Conservation (phyloP, 2,113 vertebrate genomes). For the Rhodinocichla rosea region DNA sequence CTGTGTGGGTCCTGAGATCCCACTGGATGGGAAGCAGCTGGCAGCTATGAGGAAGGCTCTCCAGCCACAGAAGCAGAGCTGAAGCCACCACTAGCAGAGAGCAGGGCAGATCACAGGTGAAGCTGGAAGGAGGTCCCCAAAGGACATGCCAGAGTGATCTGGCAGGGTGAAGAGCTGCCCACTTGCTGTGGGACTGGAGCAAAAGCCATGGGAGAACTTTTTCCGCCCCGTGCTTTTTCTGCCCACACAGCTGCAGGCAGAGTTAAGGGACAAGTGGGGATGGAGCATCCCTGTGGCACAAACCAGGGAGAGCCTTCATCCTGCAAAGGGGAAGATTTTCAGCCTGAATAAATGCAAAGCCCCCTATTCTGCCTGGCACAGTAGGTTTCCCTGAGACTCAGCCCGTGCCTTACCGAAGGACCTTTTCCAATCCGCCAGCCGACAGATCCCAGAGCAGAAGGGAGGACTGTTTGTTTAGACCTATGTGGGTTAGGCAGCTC, state of each 20-base stretch:
- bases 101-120: not conserved
- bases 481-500: slow-evolving; percentile 62
- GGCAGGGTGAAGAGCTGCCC: not conserved
- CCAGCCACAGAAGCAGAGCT: not conserved
- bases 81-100: not conserved
- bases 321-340: not conserved
- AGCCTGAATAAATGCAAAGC: slow-evolving; percentile 6
- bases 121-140: not conserved
- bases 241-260: not conserved
- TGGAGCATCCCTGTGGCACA: not conserved
- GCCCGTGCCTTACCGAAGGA: not conserved
- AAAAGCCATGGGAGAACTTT: not conserved
- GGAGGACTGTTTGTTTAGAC: slow-evolving; percentile 57
- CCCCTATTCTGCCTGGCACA: not conserved
- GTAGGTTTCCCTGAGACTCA: slow-evolving; percentile 9
- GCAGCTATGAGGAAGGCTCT: not conserved
- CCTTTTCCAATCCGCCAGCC: not conserved
- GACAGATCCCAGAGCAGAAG: slow-evolving; percentile 19
- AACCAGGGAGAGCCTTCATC: not conserved
- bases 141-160: not conserved
- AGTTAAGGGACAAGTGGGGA: not conserved
- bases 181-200: not conserved
- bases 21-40: not conserved
- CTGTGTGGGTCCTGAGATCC: not conserved
- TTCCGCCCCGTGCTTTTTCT: rapidly evolving